Percentiles rank a stretch among this genome's conserved stretches.
Conservation (phyloP, 2,888 invertebrate genomes). For the Augiades crinisus region DNA sequence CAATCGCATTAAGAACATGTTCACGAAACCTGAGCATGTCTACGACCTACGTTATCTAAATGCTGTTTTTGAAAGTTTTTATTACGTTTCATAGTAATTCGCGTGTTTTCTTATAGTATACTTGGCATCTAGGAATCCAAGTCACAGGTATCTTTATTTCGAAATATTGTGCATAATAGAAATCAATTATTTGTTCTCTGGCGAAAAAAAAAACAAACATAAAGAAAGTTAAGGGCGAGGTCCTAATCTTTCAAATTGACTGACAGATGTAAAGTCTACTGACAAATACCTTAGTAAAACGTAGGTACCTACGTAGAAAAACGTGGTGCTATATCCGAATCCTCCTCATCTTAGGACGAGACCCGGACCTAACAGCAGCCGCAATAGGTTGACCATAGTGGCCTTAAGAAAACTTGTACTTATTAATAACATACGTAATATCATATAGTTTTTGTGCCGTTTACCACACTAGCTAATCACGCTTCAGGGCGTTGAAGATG, state of each 20-base stretch:
- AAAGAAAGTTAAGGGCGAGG: too few relatives aligned
- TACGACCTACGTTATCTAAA: neutral
- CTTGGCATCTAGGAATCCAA: neutral
- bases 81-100: neutral
- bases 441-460: neutral
- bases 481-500: conserved; percentile 51
- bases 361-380: too few relatives aligned
- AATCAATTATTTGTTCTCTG: too few relatives aligned
- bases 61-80: neutral
- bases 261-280: too few relatives aligned
- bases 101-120: neutral
- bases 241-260: too few relatives aligned
- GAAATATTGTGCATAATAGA: neutral
- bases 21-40: neutral
- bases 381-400: too few relatives aligned
- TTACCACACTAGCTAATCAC: conserved; percentile 42
- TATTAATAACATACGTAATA: neutral
- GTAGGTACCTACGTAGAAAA: too few relatives aligned
- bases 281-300: too few relatives aligned
- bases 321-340: too few relatives aligned
- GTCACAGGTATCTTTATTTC: neutral
- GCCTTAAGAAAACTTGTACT: neutral
- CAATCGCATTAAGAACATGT: neutral
- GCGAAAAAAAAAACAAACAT: too few relatives aligned
- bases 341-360: too few relatives aligned